Base-by-base conservation (phyloP, 2,113 vertebrate species). In the Myrmophylax atrothorax region DNA sequence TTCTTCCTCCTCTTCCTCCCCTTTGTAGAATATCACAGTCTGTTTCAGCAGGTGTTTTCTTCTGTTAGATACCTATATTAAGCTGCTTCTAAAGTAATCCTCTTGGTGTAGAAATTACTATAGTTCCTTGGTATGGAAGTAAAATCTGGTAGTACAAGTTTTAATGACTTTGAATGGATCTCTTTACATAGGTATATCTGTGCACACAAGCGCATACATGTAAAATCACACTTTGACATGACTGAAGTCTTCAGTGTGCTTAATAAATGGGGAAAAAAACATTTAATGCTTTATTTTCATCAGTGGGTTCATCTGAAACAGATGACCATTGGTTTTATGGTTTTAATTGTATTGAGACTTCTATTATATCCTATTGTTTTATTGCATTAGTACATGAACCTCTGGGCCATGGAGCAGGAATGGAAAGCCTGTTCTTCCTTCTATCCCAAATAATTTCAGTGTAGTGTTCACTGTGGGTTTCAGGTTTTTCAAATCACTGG, bases 261-360 rank as follows among this genome's bases (percentile, higher is more conserved):
- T 90, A 75, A 83, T 26, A 69, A 96, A 76, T 67, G 24, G 58
- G 44, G 55, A 58, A 96, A 40, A 40, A 95, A 92, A 68, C 79
- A 64, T 78, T 94, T 80, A 97, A 87, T 95, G 63, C 68, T 95
- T 96, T 94, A 56, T 96, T 97, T 97, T 96, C n/a, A 60, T 96
- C 77, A 44, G n/a, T 67, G 73, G 75, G 90, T 96, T 95, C 25
- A 91, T 96, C 89, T 91, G 89, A 97, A 97, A 94, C 77, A 89
- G 86, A 90, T 97, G 66, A 88, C 73, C 31, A 70, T 95, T 95
- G 77, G 56, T 84, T 97, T 97, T 96, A 95, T 67, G 59, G 69
- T 96, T 97, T 96, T 96, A 94, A 96, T 96, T 97, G 93, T 96
- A 59, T 92, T 92, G 75, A 95, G 94, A 88, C 38, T 95, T 23